Evolutionary conservation across 2,113 vertebrate species (phyloP).

Genomic region (Hypomesus transpacificus): DNA sequence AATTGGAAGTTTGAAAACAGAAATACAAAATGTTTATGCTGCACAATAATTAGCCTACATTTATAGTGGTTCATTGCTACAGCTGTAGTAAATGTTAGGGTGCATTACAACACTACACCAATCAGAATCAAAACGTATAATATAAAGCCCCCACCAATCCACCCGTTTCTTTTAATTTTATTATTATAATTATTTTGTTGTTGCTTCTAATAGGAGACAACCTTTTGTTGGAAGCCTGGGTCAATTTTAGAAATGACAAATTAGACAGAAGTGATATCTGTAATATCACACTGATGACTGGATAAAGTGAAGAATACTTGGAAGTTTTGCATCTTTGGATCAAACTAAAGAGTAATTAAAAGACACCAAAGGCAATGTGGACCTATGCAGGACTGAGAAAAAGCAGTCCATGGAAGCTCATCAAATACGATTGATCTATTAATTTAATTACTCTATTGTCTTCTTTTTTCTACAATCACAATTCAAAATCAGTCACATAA

Average conservation of each 20-base stretch:
- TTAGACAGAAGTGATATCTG: not conserved
- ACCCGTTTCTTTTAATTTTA: no score
- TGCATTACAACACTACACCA: no score
- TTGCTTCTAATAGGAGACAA: no score
- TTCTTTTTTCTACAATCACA: constrained; percentile 27
- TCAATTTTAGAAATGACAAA: not conserved
- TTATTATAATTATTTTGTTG: no score
- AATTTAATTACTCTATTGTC: constrained; percentile 23
- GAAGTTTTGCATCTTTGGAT: not conserved
- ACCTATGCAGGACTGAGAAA: not conserved
- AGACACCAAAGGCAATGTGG: not conserved
- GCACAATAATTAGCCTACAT: no score
- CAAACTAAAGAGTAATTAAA: not conserved
- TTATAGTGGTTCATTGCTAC: no score
- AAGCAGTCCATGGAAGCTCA: constrained; percentile 7
- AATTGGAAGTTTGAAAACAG: not conserved
- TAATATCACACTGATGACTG: not conserved
- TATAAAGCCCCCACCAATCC: no score
- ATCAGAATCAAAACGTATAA: no score
- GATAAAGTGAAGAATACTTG: not conserved
- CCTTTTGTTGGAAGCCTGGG: no score
- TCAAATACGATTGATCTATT: not conserved
- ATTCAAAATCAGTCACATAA: constrained; percentile 23
- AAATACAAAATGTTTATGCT: no score
- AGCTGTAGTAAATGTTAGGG: no score